These are phyloP conservation scores for Saccostrea cuccullata DNA, from an alignment of 1,140 invertebrate genomes.

Conservation along the genomic window DNA sequence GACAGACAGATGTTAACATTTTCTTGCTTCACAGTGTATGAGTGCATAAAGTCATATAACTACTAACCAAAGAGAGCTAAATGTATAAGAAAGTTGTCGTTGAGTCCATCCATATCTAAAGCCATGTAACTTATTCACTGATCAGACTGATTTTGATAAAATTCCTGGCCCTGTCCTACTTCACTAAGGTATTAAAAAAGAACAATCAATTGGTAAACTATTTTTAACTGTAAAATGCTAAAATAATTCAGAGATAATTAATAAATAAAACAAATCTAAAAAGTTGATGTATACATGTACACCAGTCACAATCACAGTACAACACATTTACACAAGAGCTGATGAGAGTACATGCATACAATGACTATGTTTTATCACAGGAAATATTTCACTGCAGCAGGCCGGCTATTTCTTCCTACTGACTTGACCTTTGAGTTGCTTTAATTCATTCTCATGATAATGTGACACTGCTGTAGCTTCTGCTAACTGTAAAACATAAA, in stretches of 20 bases:
- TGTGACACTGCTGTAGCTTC: conserved; percentile 85
- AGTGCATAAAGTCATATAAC: too few species aligned
- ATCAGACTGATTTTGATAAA: too few species aligned
- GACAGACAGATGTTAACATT: too few species aligned
- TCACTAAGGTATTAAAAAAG: too few species aligned
- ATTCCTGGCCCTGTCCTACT: too few species aligned
- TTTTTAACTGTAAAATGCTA: neutral
- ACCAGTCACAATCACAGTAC: neutral
- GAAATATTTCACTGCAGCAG: neutral
- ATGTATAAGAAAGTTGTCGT: too few species aligned
- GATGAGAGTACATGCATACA: neutral
- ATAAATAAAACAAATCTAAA: neutral
- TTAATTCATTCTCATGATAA: conserved; percentile 80
- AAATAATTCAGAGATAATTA: too few species aligned
- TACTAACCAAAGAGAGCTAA: too few species aligned
- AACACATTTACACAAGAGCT: neutral
- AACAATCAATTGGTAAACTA: neutral
- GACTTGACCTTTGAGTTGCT: conserved; percentile 70
- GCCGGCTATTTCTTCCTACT: conserved; percentile 51
- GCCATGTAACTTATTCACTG: too few species aligned
- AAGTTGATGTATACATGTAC: neutral
- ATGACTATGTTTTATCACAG: neutral
- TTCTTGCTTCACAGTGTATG: too few species aligned
- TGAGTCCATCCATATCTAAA: too few species aligned
- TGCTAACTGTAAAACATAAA: conserved; percentile 80